Percentiles rank a stretch among this genome's conserved stretches.
These are phyloP conservation scores for Zaprionus camerounensis DNA, from an alignment of 1,140 invertebrate genomes.

Conservation along the genomic window DNA sequence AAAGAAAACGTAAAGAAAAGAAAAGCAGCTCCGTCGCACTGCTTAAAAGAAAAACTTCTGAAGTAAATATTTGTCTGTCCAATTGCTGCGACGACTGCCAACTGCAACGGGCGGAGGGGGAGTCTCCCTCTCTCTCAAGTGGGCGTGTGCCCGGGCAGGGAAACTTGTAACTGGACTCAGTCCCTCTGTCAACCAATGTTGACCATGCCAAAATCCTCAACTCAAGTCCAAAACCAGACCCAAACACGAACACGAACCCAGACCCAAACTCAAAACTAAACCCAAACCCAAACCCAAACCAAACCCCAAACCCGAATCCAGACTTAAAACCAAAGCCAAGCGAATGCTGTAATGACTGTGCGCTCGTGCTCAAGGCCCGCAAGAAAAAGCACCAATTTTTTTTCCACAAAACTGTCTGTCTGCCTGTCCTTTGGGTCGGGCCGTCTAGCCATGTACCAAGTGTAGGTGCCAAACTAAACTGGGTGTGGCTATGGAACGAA, in stretches of 20 bases:
- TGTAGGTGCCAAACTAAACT: constrained; percentile 42
- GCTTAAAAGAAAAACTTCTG: constrained; percentile 81
- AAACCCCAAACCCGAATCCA: not conserved
- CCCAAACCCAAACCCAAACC: constrained; percentile 14
- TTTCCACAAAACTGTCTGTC: constrained; percentile 10
- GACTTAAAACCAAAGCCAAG: constrained; percentile 17
- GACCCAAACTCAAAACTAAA: constrained; percentile 44
- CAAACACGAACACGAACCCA: constrained; percentile 22
- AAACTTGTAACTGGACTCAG: constrained; percentile 38
- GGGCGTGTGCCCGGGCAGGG: not conserved
- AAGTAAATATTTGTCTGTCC: constrained; percentile 83
- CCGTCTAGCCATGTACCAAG: constrained; percentile 22
- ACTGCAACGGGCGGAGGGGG: constrained; percentile 57
- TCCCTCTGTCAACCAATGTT: constrained; percentile 22
- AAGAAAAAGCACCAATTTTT: constrained; percentile 14
- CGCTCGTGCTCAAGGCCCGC: not conserved
- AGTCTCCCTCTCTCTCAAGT: not conserved
- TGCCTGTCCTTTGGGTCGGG: not conserved
- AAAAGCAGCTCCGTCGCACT: constrained; percentile 53
- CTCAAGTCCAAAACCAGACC: not conserved
- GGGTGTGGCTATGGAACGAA: constrained; percentile 31
- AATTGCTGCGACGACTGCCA: constrained; percentile 78
- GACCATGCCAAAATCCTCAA: constrained; percentile 53
- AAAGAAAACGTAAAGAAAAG: constrained; percentile 23
- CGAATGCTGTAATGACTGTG: constrained; percentile 38